Conservation (phyloP, 2,797 vertebrate species). For the Poeciliopsis presidionis region DNA sequence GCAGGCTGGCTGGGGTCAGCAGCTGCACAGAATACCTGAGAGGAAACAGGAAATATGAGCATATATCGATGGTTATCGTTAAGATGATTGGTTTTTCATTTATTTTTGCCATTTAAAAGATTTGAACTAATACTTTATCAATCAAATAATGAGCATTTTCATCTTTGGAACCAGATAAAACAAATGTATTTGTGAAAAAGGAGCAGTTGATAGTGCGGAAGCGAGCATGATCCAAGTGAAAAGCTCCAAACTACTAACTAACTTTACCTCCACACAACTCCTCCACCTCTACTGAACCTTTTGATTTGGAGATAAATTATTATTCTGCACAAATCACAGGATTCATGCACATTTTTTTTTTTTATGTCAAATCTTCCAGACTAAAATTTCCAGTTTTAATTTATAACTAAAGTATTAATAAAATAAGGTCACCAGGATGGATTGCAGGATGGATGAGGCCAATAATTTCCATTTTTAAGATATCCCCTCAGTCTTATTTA, state of each 20-base stretch:
- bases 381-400: neutral
- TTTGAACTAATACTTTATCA: neutral
- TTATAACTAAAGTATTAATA: neutral
- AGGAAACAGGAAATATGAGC: slow-evolving; percentile 11
- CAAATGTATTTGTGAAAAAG: neutral
- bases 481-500: too few relatives aligned
- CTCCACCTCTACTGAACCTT: neutral
- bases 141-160: neutral
- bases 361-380: neutral
- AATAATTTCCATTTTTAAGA: too few relatives aligned
- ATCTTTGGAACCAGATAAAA: neutral
- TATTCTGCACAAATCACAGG: neutral
- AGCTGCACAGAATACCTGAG: slow-evolving; percentile 93
- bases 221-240: too few relatives aligned
- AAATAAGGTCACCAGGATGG: neutral
- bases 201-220: neutral
- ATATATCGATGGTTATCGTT: neutral
- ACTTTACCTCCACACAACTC: neutral
- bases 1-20: slow-evolving; percentile 92
- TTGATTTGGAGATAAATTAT: neutral
- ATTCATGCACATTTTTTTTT: neutral
- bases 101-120: neutral
- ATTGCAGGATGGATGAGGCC: neutral
- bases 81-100: neutral
- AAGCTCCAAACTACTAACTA: neutral